Evolutionary conservation across 2,888 invertebrate species (phyloP).

Genomic region (Diadegma fenestrale): DNA sequence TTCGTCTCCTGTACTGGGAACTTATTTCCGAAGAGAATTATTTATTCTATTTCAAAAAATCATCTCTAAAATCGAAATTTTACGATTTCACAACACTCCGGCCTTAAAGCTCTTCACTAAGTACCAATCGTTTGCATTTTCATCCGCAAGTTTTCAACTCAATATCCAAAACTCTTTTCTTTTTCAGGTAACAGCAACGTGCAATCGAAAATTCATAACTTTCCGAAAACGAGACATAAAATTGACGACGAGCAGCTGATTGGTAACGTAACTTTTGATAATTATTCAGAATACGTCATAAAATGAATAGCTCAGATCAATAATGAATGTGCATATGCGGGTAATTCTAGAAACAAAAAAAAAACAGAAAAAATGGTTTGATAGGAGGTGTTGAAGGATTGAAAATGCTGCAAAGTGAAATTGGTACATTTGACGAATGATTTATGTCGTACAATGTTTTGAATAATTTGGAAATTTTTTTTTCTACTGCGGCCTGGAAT

Average conservation of each 20-base stretch:
- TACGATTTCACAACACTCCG: no score
- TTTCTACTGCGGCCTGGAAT: neutral
- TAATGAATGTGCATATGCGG: neutral
- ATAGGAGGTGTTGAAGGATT: neutral
- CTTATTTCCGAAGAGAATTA: no score
- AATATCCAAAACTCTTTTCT: conserved; percentile 21
- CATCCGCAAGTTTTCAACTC: neutral
- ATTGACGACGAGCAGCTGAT: neutral
- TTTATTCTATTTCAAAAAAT: no score
- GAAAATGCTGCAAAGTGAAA: neutral
- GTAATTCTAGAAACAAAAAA: neutral
- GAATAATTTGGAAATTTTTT: neutral
- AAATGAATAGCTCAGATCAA: neutral
- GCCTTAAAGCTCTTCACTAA: no score
- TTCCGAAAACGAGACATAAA: neutral
- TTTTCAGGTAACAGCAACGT: conserved; percentile 46
- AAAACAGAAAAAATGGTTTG: neutral
- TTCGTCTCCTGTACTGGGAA: no score
- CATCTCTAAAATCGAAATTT: no score
- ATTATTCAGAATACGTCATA: neutral
- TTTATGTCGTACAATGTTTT: neutral
- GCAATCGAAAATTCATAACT: neutral
- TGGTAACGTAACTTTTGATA: conserved; percentile 29
- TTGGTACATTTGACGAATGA: neutral
- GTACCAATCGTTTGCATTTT: no score